A percentile compares a stretch with the other conserved stretches of the same genome.
Conservation (phyloP, 2,797 vertebrate species). For the Cynopterus sphinx region DNA sequence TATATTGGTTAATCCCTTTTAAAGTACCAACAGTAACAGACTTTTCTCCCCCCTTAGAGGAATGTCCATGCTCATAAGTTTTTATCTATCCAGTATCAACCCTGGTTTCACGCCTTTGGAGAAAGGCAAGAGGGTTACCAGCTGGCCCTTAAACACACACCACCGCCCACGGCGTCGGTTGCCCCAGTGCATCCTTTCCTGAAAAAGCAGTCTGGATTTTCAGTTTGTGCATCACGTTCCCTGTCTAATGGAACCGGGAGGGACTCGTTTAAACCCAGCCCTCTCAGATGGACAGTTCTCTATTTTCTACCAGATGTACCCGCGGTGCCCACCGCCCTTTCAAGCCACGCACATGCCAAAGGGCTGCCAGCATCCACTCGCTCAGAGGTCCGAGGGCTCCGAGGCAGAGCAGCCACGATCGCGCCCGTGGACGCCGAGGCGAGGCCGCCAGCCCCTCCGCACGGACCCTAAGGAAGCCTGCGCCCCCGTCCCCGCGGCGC, state of each 20-base stretch:
- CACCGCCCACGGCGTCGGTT: too few species aligned
- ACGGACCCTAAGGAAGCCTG: neutral
- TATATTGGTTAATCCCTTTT: neutral
- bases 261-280: too few species aligned
- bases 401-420: neutral
- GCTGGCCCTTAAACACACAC: too few species aligned
- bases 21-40: neutral
- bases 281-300: neutral
- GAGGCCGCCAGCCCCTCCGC: neutral
- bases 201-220: too few species aligned
- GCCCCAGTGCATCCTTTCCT: too few species aligned
- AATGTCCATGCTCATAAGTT: too few species aligned
- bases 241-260: too few species aligned
- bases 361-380: neutral
- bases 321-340: neutral
- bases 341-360: neutral
- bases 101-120: too few species aligned
- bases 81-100: neutral
- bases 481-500: too few species aligned
- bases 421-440: accelerated
- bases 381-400: neutral
- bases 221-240: too few species aligned
- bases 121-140: too few species aligned
- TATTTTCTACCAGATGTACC: neutral
- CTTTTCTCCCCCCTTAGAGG: too few species aligned